A percentile compares a stretch with the other conserved stretches of the same genome.
phyloP scores from a whole-genome alignment of 2,888 invertebrate species.

The Abrostola tripartita region DNA sequence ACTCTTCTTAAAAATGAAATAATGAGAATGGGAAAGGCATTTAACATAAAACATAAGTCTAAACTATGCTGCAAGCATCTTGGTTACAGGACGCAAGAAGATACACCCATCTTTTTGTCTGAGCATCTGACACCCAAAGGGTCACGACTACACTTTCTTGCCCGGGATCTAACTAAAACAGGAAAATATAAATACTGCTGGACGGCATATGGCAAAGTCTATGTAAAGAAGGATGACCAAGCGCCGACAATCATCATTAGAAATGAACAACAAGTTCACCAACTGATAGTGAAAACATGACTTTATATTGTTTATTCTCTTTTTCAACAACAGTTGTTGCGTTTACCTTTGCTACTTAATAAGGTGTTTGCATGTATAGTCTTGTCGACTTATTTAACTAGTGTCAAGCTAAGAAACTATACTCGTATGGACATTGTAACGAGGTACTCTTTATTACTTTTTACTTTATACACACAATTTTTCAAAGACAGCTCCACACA shows the following conservation, averaged over 20 bases:
- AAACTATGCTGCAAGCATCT: slow-evolving; percentile 2
- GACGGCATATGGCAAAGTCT: slow-evolving; percentile 6
- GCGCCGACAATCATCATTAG: slow-evolving; percentile 2
- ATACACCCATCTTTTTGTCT: neutral
- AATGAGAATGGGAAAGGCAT: slow-evolving; percentile 2
- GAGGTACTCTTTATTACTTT: too few relatives aligned
- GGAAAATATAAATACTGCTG: neutral
- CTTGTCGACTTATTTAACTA: too few relatives aligned
- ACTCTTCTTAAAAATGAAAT: neutral
- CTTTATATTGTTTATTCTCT: too few relatives aligned
- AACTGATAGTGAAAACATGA: neutral
- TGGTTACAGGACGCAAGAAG: neutral
- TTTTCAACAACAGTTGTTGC: too few relatives aligned
- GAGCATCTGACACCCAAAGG: slow-evolving; percentile 2
- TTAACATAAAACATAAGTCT: neutral
- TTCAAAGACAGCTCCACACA: too few relatives aligned
- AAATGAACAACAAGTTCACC: neutral
- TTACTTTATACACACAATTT: too few relatives aligned
- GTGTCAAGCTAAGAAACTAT: too few relatives aligned
- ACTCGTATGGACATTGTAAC: too few relatives aligned
- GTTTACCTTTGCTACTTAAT: too few relatives aligned
- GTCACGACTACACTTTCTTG: slow-evolving; percentile 3
- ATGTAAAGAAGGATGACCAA: slow-evolving; percentile 7
- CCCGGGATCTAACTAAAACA: neutral
- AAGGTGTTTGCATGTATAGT: too few relatives aligned